Base-by-base conservation (phyloP, 2,888 invertebrate genomes). In the Octodonta nipae region DNA sequence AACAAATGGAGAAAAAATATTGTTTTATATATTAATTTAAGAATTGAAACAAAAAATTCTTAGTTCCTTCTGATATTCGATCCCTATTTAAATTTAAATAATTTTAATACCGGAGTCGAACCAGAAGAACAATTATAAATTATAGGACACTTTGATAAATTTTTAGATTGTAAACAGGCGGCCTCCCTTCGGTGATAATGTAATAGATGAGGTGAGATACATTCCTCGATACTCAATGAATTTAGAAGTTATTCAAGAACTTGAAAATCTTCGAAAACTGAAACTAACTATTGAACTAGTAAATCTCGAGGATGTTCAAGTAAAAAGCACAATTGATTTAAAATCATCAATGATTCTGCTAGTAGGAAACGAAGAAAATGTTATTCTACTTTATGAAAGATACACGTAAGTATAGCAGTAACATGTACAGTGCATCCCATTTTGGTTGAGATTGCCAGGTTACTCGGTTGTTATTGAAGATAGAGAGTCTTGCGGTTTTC, bases 101-200 rank as follows among this genome's bases (percentile, higher is more conserved):
- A 17, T 8, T 17, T 17, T 17, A 8, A 17, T 6, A 17, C 17
- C 17, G 8, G 17, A 5, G 5, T 17, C 17, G 8, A 17, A 6
- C n/a, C n/a, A n/a, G n/a, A n/a, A 17, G 17, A 17, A 17, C 5
- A 17, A 7, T 17, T n/a, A 33, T 12, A 11, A n/a, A 6, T 16
- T 22, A 4, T 6, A 30, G 20, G 13, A 13, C 8, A 4, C 16
- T 14, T 14, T 12, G 15, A 28, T 10, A 10, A 7, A 15, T 41
- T 50, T 48, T 29, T 45, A 81, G 79, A 78, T 81, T 51, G 68
- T 79, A 48, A 78, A 78, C 54, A 70, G 78, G 53, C 71, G 75
- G 25, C 73, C 81, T 8, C 83, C 83, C 26, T 73, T 78, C 42
- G 84, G 84, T 3, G 77, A 76, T 51, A 58, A 70, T 26, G 52